Conservation (phyloP, 2,113 vertebrate genomes). For the Lates calcarifer region DNA sequence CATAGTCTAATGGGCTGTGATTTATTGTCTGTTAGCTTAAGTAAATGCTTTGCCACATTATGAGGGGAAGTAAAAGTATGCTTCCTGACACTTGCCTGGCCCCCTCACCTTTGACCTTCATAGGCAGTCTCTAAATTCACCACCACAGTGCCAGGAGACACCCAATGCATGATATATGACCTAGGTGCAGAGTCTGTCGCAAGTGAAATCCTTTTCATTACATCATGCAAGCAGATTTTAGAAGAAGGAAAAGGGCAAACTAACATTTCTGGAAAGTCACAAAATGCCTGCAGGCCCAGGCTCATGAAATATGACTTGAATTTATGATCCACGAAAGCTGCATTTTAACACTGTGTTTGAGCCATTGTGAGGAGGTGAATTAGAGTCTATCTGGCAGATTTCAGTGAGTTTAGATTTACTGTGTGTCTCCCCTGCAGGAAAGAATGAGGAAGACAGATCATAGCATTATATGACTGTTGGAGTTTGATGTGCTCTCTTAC, state of each 20-base stretch:
- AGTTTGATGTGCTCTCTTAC: slow-evolving; percentile 26
- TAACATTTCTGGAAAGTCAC: slow-evolving; percentile 27
- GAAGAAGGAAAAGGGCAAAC: slow-evolving; percentile 21
- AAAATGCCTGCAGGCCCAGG: not conserved
- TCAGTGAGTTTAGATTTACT: slow-evolving; percentile 55
- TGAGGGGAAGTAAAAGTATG: slow-evolving; percentile 26
- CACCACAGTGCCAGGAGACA: slow-evolving; percentile 74
- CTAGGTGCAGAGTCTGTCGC: slow-evolving; percentile 36
- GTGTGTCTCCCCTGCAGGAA: slow-evolving; percentile 25
- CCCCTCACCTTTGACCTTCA: slow-evolving; percentile 77
- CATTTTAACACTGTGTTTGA: slow-evolving; percentile 45
- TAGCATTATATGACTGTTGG: slow-evolving; percentile 14
- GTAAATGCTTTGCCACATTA: slow-evolving; percentile 3
- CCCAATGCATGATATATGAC: slow-evolving; percentile 54
- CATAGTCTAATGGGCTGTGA: not conserved
- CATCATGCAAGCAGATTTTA: not conserved
- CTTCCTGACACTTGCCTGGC: not conserved
- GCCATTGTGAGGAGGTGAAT: slow-evolving; percentile 47
- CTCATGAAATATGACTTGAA: slow-evolving; percentile 56
- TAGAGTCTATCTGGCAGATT: slow-evolving; percentile 41
- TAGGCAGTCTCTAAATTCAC: slow-evolving; percentile 83
- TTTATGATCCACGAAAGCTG: slow-evolving; percentile 53
- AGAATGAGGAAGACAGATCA: slow-evolving; percentile 41
- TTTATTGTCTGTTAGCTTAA: too few species aligned
- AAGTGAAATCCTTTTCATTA: slow-evolving; percentile 52